Base-by-base conservation (phyloP, 2,888 invertebrate genomes). In the Myopa tessellatipennis region DNA sequence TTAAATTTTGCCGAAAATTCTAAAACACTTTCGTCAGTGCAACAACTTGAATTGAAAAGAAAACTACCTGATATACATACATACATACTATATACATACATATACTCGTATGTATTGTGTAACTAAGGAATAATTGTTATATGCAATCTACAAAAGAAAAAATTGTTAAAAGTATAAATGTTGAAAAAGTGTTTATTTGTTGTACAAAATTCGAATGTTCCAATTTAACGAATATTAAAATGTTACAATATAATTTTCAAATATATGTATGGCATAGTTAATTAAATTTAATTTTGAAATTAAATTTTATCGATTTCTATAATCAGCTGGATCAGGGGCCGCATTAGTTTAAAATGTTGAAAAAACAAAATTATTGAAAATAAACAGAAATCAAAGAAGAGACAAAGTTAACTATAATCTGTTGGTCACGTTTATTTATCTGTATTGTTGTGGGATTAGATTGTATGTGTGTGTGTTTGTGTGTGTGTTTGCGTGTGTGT, bases 311-410 rank as follows among this genome's bases (percentile, higher is more conserved):
- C 38, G 16, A 52, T 38, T 38, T 55, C 55, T 38, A 67, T 52
- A 73, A 75, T 75, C 75, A 81, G 81, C 81, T 81, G 81, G 81
- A 79, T 79, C 74, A 72, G 81, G 81, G 81, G 80, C 80, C 81
- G 81, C 77, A 81, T 77, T 77, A 72, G 79, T 80, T 78, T 65
- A 77, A 60, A 67, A 61, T 45, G 38, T 60, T 68, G 75, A 40
- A 65, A 65, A 52, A 40, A 67, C 58, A 67, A 63, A 77, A 55
- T 16, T 36, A 71, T 61, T 68, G 10, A 36, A 67, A 55, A 52
- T 65, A 70, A 75, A 60, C 73, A 74, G 68, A 40, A 58, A 45
- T 40, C 38, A 68, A 40, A 14, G 4, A 67, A 67, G 14, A 18
- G 8, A n/a, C 4, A 36, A 40, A 26, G 1, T 68, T 16, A 38